phyloP scores from a whole-genome alignment of 2,888 invertebrate genomes.

The Parnassius orleans region DNA sequence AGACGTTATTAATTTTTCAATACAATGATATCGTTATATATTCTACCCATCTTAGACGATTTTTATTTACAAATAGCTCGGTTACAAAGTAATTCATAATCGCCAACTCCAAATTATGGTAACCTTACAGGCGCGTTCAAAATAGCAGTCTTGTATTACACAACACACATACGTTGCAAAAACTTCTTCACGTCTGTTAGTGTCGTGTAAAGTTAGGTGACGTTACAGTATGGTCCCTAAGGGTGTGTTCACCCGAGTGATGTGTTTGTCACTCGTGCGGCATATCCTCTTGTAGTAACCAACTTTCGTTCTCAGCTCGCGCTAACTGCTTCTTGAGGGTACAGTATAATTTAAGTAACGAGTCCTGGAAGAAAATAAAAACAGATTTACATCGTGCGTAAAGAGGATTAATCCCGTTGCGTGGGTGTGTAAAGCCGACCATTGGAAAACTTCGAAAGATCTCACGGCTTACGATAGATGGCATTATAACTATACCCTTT shows the following conservation, averaged over 20 bases:
- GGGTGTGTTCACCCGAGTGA: conserved; percentile 11
- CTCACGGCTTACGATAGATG: no score
- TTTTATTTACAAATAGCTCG: background rate
- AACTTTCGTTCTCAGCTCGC: conserved; percentile 74
- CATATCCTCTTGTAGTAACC: conserved; percentile 74
- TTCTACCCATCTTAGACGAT: no score
- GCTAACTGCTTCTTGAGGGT: conserved; percentile 85
- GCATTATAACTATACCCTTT: no score
- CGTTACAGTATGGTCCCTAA: conserved; percentile 26
- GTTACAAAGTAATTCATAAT: conserved; percentile 11
- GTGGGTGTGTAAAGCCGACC: no score
- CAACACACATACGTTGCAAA: conserved; percentile 8
- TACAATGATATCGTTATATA: no score
- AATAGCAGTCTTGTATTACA: conserved; percentile 28
- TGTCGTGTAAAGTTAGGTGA: conserved; percentile 6
- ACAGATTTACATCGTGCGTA: background rate
- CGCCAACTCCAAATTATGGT: conserved; percentile 11
- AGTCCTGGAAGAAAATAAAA: conserved; percentile 75
- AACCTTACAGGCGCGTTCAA: conserved; percentile 29
- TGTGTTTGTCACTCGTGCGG: conserved; percentile 65
- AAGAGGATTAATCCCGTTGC: no score
- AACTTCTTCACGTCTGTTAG: background rate
- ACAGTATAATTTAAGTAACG: conserved; percentile 83
- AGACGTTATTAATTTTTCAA: no score
- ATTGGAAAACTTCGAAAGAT: no score